Evolutionary conservation across 2,797 vertebrate species (phyloP).

Genomic region (Neosilurus hyrtlii): DNA sequence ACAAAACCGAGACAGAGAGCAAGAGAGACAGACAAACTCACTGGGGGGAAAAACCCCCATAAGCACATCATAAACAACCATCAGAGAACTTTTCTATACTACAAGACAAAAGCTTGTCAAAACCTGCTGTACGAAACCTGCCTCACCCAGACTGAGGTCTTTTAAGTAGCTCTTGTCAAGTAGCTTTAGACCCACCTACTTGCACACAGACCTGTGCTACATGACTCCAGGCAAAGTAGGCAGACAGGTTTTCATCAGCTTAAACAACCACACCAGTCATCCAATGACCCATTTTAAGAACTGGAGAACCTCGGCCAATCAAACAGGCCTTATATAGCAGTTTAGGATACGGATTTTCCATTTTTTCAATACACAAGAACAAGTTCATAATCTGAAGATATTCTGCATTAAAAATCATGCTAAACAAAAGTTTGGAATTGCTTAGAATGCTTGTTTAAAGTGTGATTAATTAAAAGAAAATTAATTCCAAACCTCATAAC

Average conservation of each 20-base stretch:
- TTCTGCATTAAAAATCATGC: background rate
- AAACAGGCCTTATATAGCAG: conserved; percentile 31
- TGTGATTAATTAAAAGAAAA: background rate
- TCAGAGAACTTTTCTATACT: background rate
- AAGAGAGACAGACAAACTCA: background rate
- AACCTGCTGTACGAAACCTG: conserved; percentile 47
- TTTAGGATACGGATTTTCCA: background rate
- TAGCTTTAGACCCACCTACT: conserved; percentile 39
- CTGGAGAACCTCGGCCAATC: conserved; percentile 4
- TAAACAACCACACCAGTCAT: conserved; percentile 40
- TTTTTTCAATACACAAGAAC: background rate
- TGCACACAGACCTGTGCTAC: conserved; percentile 34
- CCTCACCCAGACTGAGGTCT: conserved; percentile 20
- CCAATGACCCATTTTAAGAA: conserved; percentile 19
- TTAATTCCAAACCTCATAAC: too few relatives aligned
- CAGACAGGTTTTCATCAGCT: conserved; percentile 52
- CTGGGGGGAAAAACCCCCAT: background rate
- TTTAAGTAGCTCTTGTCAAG: conserved; percentile 34
- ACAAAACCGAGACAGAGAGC: conserved; percentile 1
- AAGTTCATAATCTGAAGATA: background rate
- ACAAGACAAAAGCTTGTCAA: conserved; percentile 53
- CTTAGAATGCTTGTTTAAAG: background rate
- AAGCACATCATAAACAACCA: background rate
- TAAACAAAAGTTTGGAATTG: background rate
- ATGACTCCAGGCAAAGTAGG: conserved; percentile 45